Evolutionary conservation across 2,797 vertebrate species (phyloP).

Genomic region (Agapornis canus): DNA sequence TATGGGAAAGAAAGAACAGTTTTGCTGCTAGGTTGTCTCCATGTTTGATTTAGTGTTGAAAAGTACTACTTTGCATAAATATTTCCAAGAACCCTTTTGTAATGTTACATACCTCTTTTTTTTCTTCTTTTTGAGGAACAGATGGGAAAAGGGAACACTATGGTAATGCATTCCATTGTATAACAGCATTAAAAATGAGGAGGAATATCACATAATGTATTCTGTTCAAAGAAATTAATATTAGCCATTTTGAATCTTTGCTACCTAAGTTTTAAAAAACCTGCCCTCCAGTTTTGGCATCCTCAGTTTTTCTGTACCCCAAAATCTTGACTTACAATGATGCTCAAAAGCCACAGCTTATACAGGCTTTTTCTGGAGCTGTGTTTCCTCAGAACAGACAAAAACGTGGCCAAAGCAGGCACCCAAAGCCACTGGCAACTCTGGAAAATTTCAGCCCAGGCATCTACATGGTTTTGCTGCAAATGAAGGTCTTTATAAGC

Average conservation of each 20-base stretch:
- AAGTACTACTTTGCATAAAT: slow-evolving; percentile 19
- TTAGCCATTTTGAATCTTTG: neutral
- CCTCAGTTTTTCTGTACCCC: neutral
- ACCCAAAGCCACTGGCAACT: neutral
- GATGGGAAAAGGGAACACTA: slow-evolving; percentile 14
- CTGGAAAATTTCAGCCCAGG: neutral
- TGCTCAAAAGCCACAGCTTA: neutral
- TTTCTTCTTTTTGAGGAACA: neutral
- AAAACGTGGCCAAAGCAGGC: neutral
- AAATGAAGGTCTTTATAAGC: neutral
- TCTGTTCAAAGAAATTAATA: neutral
- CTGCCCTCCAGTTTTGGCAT: neutral
- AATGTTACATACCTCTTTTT: neutral
- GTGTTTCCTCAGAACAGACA: neutral
- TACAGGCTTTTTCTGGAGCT: neutral
- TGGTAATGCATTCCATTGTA: neutral
- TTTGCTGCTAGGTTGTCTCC: neutral
- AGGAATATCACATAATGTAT: neutral
- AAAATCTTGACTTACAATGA: neutral
- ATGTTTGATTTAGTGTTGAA: slow-evolving; percentile 10
- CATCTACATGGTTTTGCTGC: neutral
- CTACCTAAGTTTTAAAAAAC: neutral
- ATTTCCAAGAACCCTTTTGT: slow-evolving; percentile 23
- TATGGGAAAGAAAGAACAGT: neutral
- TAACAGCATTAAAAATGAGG: neutral